Evolutionary conservation across 2,113 vertebrate genomes (phyloP).

Genomic region (Platycercus adscitus): DNA sequence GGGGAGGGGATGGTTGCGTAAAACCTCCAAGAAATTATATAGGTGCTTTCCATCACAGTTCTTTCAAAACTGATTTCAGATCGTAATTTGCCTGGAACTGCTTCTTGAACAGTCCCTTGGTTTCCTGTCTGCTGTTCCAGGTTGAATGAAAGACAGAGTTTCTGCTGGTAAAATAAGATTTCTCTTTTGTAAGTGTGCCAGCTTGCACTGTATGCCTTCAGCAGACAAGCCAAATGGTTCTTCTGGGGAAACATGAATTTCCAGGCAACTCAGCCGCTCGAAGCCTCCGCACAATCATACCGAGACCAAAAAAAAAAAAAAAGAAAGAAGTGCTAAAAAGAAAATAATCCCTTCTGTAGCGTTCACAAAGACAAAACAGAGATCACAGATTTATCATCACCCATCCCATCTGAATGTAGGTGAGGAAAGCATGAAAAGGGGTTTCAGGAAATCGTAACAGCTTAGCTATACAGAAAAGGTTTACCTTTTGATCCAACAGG

Average conservation of each 20-base stretch:
- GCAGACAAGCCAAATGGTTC: conserved; percentile 9
- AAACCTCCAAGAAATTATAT: background rate
- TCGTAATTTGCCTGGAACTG: background rate
- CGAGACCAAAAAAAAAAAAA: background rate
- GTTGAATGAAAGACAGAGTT: conserved; percentile 31
- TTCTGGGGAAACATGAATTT: conserved; percentile 46
- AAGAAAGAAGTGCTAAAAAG: background rate
- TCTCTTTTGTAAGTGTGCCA: conserved; percentile 9
- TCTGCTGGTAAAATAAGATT: conserved; percentile 35
- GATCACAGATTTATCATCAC: background rate
- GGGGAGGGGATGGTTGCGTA: accelerated
- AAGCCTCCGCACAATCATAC: background rate
- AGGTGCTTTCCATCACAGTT: background rate
- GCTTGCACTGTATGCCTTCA: background rate
- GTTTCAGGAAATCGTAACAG: background rate
- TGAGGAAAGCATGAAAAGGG: background rate
- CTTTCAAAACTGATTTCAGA: conserved; percentile 10
- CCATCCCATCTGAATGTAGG: background rate
- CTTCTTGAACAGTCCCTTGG: background rate
- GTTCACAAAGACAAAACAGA: background rate
- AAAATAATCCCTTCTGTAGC: background rate
- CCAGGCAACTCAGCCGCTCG: background rate
- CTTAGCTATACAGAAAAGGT: background rate
- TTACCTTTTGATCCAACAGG: background rate
- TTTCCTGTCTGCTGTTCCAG: conserved; percentile 16